phyloP scores from a whole-genome alignment of 2,113 vertebrate genomes.

The Onychorhynchus coronatus region DNA sequence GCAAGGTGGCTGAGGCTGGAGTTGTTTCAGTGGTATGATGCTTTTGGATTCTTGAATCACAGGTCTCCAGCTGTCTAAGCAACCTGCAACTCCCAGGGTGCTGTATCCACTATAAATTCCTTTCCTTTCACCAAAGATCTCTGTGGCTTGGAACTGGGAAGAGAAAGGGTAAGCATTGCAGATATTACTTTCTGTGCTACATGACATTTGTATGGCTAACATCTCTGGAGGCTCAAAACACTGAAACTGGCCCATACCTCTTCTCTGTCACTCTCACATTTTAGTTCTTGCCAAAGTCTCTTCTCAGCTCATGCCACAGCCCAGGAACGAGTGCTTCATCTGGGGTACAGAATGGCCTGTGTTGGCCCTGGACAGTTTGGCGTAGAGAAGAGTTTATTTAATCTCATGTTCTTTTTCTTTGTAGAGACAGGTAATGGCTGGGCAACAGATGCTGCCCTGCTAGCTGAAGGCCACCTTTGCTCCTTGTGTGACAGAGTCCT shows the following conservation, averaged over 20 bases:
- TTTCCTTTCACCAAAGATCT: not conserved
- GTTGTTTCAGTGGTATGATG: not conserved
- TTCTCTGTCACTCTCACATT: fast-evolving
- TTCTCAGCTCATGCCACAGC: not conserved
- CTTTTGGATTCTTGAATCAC: not conserved
- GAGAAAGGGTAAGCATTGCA: not conserved
- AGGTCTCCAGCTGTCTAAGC: not conserved
- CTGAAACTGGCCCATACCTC: not conserved
- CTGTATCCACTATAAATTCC: not conserved
- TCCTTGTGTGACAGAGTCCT: not conserved
- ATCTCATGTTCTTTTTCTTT: not conserved
- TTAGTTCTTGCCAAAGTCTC: not conserved
- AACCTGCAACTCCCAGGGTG: not conserved
- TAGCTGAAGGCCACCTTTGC: not conserved
- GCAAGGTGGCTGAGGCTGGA: not conserved
- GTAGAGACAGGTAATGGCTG: not conserved
- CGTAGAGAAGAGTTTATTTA: not conserved
- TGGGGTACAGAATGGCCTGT: not conserved
- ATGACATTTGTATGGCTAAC: not conserved
- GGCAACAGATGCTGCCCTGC: not conserved
- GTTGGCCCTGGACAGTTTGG: not conserved
- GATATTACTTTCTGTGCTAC: not conserved
- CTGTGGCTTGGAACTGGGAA: not conserved
- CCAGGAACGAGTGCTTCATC: not conserved
- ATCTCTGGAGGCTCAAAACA: not conserved